Percentiles rank a stretch among this genome's conserved stretches.
Evolutionary conservation across 2,888 invertebrate species (phyloP).

Genomic region (Nephrocerus scutellatus): DNA sequence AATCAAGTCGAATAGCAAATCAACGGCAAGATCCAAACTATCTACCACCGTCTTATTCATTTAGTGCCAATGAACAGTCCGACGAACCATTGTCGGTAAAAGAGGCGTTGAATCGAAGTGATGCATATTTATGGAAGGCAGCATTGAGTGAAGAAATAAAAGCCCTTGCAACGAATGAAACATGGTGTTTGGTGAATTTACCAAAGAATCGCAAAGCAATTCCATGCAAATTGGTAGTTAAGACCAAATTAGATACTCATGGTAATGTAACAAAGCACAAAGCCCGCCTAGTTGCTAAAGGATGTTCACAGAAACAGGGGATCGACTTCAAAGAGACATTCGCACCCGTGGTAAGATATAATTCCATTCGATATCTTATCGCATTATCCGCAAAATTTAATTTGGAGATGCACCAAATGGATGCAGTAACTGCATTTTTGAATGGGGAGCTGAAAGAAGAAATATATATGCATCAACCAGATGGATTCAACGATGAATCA

Average conservation of each 20-base stretch:
- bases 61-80: not conserved
- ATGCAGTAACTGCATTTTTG: constrained; percentile 20
- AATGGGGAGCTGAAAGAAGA: constrained; percentile 18
- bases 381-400: constrained; percentile 15
- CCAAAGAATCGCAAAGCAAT: constrained; percentile 11
- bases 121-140: constrained; percentile 4
- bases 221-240: constrained; percentile 13
- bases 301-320: constrained; percentile 14
- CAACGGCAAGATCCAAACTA: not conserved
- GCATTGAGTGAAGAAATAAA: constrained; percentile 6
- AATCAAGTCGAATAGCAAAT: too few species aligned
- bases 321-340: constrained; percentile 24
- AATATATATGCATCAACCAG: constrained; percentile 19
- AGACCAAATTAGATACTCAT: constrained; percentile 14
- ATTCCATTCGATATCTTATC: constrained; percentile 20
- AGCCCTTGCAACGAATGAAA: constrained; percentile 2
- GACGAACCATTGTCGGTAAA: not conserved
- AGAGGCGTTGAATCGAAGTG: constrained; percentile 5
- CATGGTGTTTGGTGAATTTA: constrained; percentile 9
- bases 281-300: constrained; percentile 13
- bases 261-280: constrained; percentile 8
- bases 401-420: constrained; percentile 17
- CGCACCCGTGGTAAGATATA: constrained; percentile 23
- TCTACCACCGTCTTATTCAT: not conserved
- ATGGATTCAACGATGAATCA: constrained; percentile 17